A percentile compares a stretch with the other conserved stretches of the same genome.
Conservation (phyloP, 2,113 vertebrate genomes). For the Haemorhous mexicanus region DNA sequence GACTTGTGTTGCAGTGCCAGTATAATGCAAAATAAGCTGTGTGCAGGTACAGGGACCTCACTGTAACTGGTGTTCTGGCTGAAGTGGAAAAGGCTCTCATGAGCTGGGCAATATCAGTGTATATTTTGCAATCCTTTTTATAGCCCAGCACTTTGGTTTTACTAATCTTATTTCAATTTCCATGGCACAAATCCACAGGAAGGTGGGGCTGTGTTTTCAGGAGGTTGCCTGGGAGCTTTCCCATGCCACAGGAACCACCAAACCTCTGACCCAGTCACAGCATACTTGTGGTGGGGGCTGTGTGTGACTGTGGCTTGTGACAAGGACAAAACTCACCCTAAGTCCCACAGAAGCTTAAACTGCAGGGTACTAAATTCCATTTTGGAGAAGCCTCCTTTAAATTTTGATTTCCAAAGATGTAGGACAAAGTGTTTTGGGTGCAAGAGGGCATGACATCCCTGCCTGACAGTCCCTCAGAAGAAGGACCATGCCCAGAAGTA, state of each 20-base stretch:
- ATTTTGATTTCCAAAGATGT: background rate
- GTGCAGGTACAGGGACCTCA: background rate
- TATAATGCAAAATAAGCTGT: background rate
- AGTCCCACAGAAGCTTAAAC: background rate
- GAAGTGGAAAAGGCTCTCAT: rapidly evolving
- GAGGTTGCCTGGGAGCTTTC: background rate
- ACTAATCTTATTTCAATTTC: background rate
- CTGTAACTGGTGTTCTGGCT: background rate
- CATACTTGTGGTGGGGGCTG: background rate
- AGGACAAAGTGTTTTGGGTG: rapidly evolving
- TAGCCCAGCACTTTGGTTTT: background rate
- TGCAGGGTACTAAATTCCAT: background rate
- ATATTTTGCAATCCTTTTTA: background rate
- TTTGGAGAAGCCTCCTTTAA: background rate
- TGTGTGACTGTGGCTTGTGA: background rate
- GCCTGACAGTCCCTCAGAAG: background rate
- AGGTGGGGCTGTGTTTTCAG: background rate
- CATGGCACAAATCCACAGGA: background rate
- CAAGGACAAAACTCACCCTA: background rate
- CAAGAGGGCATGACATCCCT: background rate
- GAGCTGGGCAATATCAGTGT: background rate
- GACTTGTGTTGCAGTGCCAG: background rate
- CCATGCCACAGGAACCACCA: background rate
- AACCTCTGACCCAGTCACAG: conserved; percentile 10
- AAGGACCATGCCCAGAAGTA: background rate